phyloP scores from a whole-genome alignment of 2,888 invertebrate genomes.

The Stegana nigrithorax region DNA sequence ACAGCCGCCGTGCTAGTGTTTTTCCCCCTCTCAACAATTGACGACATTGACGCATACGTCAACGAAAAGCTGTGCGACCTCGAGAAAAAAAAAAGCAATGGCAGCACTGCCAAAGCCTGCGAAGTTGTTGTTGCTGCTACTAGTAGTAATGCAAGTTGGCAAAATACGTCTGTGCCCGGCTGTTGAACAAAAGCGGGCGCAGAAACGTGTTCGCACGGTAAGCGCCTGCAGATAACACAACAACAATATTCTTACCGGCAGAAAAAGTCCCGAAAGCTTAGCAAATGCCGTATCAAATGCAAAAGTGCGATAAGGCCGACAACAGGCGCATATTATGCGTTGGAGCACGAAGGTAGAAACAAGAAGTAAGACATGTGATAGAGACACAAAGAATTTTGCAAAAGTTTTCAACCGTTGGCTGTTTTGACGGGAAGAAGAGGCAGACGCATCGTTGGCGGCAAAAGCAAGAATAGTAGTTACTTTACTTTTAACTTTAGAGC shows the following conservation, averaged over 20 bases:
- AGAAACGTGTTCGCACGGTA: background rate
- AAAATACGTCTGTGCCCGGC: no score
- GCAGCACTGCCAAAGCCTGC: conserved; percentile 45
- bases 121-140: conserved; percentile 39
- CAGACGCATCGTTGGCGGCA: background rate
- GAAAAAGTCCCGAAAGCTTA: background rate
- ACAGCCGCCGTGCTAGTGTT: conserved; percentile 21
- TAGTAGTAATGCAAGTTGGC: conserved; percentile 32
- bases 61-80: conserved; percentile 43
- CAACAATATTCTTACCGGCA: conserved; percentile 42
- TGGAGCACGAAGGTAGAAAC: conserved; percentile 48
- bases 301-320: conserved; percentile 59
- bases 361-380: conserved; percentile 63
- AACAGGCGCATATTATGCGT: conserved; percentile 11
- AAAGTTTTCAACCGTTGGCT: conserved; percentile 21
- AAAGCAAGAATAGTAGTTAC: no score
- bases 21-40: conserved; percentile 30
- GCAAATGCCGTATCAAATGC: conserved; percentile 11
- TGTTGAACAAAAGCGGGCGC: background rate
- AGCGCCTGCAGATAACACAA: conserved; percentile 27
- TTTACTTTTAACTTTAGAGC: background rate
- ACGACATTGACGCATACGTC: conserved; percentile 50
- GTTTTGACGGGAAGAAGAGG: background rate
- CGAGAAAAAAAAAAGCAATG: conserved; percentile 34
- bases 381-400: conserved; percentile 49